Conservation (phyloP, 2,888 invertebrate species). For the Glaucopsyche alexis region DNA sequence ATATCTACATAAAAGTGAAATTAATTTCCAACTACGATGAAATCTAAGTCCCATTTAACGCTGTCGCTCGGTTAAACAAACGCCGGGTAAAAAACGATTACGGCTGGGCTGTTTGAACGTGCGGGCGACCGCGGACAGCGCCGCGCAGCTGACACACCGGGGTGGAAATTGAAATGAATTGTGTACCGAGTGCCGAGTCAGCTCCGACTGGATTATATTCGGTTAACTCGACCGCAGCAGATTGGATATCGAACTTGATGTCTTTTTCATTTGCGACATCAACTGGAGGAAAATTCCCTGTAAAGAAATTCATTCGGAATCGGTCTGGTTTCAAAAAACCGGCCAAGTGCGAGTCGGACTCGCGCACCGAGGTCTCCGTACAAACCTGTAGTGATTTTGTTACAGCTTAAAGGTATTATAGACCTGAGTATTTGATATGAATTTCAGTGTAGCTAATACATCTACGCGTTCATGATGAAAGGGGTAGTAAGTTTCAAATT, state of each 20-base stretch:
- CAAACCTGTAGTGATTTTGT: too few relatives aligned
- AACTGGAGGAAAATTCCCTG: conserved; percentile 37
- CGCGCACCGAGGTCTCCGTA: too few relatives aligned
- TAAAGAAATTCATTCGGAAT: neutral
- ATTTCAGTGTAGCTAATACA: too few relatives aligned
- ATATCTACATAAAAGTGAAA: neutral
- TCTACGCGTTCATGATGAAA: too few relatives aligned
- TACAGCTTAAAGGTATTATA: too few relatives aligned
- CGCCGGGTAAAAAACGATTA: conserved; percentile 30
- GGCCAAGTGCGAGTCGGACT: too few relatives aligned
- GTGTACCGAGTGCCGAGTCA: conserved; percentile 67
- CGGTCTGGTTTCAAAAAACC: neutral
- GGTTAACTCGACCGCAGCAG: conserved; percentile 58
- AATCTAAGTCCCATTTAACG: conserved; percentile 15
- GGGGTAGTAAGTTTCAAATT: too few relatives aligned
- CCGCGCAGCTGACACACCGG: conserved; percentile 51
- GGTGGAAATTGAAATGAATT: conserved; percentile 72
- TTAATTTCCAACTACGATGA: conserved; percentile 12
- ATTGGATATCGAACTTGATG: conserved; percentile 69
- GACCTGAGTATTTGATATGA: too few relatives aligned
- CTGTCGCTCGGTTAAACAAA: conserved; percentile 23
- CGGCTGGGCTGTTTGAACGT: conserved; percentile 28
- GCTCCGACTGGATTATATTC: conserved; percentile 54
- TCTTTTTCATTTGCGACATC: conserved; percentile 55
- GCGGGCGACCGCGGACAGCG: conserved; percentile 37